Percentiles rank a stretch among this genome's conserved stretches.
phyloP scores from a whole-genome alignment of 2,113 vertebrate species.

The Fulica atra region DNA sequence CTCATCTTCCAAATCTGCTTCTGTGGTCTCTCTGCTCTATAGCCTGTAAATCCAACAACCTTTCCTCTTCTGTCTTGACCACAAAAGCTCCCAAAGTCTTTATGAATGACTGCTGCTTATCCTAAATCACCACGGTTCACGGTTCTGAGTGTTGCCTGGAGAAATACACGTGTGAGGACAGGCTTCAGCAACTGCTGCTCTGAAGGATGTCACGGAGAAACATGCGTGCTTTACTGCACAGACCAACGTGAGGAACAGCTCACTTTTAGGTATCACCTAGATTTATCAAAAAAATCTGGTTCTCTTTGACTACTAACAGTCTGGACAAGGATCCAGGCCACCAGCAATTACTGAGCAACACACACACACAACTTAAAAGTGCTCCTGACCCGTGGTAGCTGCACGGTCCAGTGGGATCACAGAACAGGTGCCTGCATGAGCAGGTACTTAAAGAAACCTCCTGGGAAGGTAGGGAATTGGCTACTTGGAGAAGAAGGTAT shows the following conservation, averaged over 20 bases:
- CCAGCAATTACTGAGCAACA: rapidly evolving
- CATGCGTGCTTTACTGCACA: rapidly evolving
- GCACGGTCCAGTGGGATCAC: not conserved
- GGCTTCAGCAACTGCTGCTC: not conserved
- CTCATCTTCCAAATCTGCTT: not conserved
- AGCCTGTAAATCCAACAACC: not conserved
- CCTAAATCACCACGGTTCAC: not conserved
- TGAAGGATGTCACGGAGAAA: not conserved
- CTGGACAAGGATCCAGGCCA: not conserved
- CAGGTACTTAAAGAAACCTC: not conserved
- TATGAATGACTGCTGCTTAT: not conserved
- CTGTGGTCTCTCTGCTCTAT: not conserved
- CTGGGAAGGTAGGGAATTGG: not conserved
- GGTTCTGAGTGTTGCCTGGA: not conserved
- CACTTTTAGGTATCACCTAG: not conserved
- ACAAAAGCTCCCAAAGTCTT: not conserved
- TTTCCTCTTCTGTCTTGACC: not conserved
- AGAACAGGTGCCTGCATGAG: not conserved
- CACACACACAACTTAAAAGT: rapidly evolving
- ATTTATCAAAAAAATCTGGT: not conserved
- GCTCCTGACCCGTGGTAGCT: not conserved
- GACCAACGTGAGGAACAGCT: not conserved
- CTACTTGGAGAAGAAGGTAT: not conserved
- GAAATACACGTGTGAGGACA: rapidly evolving
- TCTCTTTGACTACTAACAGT: not conserved